Evolutionary conservation across 53 echinoderm and acorn worm genomes (phyloP).

Genomic region (Arbacia lixula): DNA sequence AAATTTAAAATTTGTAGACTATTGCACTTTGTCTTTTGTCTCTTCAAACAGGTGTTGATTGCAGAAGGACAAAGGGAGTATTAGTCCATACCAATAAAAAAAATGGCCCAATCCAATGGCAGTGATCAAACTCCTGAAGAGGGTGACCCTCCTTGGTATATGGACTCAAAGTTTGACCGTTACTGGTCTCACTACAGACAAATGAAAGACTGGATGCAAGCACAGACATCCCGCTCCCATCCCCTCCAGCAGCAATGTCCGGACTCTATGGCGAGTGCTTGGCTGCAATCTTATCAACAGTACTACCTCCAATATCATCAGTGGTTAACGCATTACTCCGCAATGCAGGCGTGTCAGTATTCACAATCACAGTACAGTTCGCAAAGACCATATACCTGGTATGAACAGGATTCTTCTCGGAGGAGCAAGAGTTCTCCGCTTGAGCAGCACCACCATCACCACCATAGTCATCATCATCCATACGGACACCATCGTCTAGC

Average conservation of each 20-base stretch:
- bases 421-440: not conserved
- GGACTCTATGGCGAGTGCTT: not conserved
- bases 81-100: too few relatives aligned
- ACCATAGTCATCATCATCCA: slow-evolving; percentile 34
- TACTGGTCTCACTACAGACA: slow-evolving; percentile 80
- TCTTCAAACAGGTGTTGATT: too few relatives aligned
- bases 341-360: not conserved
- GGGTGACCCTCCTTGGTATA: slow-evolving; percentile 7
- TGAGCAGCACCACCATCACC: not conserved
- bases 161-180: slow-evolving; percentile 38
- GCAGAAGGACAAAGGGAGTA: too few relatives aligned
- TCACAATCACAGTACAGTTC: not conserved
- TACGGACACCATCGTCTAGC: slow-evolving; percentile 8
- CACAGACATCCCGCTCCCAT: not conserved
- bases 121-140: too few relatives aligned
- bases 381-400: not conserved
- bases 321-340: slow-evolving; percentile 7
- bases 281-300: slow-evolving; percentile 27
- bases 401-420: not conserved
- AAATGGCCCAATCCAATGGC: too few relatives aligned
- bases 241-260: not conserved
- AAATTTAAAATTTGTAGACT: too few relatives aligned
- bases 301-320: slow-evolving; percentile 24
- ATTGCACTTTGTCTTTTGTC: too few relatives aligned
- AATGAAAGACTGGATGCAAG: slow-evolving; percentile 77